phyloP scores from a whole-genome alignment of 2,888 invertebrate genomes.

The Pristionchus exspectatus region DNA sequence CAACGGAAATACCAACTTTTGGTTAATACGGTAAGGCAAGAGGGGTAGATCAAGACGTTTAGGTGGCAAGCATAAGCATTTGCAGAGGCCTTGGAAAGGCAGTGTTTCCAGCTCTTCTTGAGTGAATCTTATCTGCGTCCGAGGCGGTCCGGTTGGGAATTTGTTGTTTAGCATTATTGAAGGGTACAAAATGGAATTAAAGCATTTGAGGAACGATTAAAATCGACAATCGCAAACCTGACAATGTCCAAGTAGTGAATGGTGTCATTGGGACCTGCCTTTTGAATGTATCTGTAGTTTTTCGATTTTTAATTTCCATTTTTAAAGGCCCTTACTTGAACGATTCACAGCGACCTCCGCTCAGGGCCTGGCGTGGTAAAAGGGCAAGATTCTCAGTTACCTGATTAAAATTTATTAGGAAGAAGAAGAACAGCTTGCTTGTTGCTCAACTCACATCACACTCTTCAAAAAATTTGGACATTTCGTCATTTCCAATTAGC shows the following conservation, averaged over 20 bases:
- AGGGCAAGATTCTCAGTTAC: background rate
- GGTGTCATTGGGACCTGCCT: background rate
- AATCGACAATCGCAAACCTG: background rate
- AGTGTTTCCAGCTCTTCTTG: background rate
- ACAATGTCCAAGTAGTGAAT: background rate
- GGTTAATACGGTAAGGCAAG: background rate
- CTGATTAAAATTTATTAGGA: background rate
- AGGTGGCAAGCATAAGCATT: background rate
- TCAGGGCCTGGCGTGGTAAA: background rate
- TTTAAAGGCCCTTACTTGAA: background rate
- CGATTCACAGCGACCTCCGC: background rate
- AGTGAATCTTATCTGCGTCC: background rate
- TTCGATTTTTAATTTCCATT: background rate
- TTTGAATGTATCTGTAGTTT: background rate
- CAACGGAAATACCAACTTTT: background rate
- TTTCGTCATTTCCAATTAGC: background rate
- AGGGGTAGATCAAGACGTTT: background rate
- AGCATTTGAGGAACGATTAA: too few relatives aligned
- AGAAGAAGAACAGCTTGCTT: background rate
- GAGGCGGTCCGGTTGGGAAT: background rate
- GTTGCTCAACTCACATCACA: background rate
- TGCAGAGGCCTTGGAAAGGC: background rate
- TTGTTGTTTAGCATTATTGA: background rate
- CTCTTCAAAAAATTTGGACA: background rate
- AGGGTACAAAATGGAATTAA: too few relatives aligned